phyloP scores from a whole-genome alignment of 2,888 invertebrate genomes.

The Hypsopygia costalis region DNA sequence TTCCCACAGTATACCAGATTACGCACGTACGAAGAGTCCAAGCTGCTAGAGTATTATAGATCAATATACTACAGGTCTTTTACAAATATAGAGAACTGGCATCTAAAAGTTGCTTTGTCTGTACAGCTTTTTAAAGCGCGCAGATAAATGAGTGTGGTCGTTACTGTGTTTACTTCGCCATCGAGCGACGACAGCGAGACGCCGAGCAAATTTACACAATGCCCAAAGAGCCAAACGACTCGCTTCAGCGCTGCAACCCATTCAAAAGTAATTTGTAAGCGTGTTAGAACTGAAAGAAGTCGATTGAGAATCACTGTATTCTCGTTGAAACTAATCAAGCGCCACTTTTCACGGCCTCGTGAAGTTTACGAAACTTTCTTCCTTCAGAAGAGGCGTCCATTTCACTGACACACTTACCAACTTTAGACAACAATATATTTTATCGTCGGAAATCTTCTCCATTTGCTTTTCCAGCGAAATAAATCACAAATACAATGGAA shows the following conservation, averaged over 20 bases:
- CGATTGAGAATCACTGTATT: not conserved
- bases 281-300: not conserved
- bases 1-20: too few species aligned
- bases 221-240: not conserved
- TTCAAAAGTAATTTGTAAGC: slow-evolving; percentile 1
- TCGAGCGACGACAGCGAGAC: not conserved
- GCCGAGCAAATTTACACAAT: not conserved
- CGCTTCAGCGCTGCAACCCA: not conserved
- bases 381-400: not conserved
- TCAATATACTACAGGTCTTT: too few species aligned
- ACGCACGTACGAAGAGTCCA: too few species aligned
- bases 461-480: too few species aligned
- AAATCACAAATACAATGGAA: too few species aligned
- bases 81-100: too few species aligned
- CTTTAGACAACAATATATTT: not conserved
- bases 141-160: not conserved
- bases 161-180: not conserved
- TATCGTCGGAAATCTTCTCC: not conserved
- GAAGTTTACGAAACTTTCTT: not conserved
- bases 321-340: not conserved
- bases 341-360: not conserved
- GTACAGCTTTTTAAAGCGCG: not conserved
- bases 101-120: not conserved
- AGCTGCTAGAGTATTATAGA: too few species aligned
- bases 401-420: not conserved